Evolutionary conservation across 2,888 invertebrate species (phyloP), one percentile per base, ranked within the genome.

Genomic region (Heteromurus nitidus): DNA sequence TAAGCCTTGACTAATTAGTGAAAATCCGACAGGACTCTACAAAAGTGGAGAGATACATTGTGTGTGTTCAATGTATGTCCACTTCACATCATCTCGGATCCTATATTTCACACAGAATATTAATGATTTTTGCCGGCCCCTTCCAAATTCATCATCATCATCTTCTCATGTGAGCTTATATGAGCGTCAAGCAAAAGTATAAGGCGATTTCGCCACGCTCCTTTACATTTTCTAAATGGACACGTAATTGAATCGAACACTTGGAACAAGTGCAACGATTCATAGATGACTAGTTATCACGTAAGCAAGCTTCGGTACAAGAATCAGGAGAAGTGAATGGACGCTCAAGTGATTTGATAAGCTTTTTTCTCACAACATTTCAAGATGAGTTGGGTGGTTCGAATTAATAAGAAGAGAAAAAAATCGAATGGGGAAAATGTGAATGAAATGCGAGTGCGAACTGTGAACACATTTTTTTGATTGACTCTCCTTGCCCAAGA

Each of bases 331-430:
- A 36, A 13, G 36, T 13, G 44, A 20, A 74, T 74, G 55, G 53
- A 47, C 62, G 47, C 20, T 3, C 5, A 60, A 67, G 24, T 72
- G 72, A 72, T 72, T 72, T 72, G 72, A 72, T 62, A 72, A 72
- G 72, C 44, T 28, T 24, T n/a, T n/a, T n/a, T n/a, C n/a, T n/a
- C n/a, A 42, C 24, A 42, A 62, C 28, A 74, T 64, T n/a, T 44
- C 50, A 62, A 67, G 65, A 75, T 67, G 67, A 75, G 75, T 58
- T 75, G 75, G 75, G 75, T 75, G 75, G 75, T 67, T 5, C n/a
- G n/a, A n/a, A n/a, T n/a, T n/a, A n/a, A n/a, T n/a, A n/a, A n/a
- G n/a, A n/a, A n/a, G n/a, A n/a, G n/a, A n/a, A n/a, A n/a, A n/a
- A n/a, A n/a, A n/a, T n/a, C n/a, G n/a, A n/a, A n/a, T n/a, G n/a